These are phyloP conservation scores for Potamarius usumacintae DNA, from an alignment of 2,113 vertebrate genomes.

Conservation along the genomic window DNA sequence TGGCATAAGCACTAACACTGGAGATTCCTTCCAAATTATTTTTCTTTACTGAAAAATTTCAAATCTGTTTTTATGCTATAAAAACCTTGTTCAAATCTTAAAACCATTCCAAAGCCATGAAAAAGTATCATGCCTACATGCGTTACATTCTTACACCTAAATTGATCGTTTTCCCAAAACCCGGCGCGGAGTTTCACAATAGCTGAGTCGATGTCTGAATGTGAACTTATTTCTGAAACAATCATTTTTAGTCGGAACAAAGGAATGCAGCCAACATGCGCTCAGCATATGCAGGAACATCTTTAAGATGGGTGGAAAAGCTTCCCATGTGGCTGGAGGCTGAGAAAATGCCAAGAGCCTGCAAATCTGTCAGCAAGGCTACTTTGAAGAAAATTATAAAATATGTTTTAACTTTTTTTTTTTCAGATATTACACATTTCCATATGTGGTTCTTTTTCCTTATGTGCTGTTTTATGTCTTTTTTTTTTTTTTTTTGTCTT, in stretches of 20 bases:
- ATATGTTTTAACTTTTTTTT: neutral
- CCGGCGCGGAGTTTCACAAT: too few species aligned
- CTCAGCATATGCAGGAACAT: neutral
- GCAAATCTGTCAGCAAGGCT: slow-evolving; percentile 9
- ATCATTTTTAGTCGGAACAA: neutral
- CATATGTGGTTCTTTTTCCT: neutral
- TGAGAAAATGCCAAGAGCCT: slow-evolving; percentile 8
- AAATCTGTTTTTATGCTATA: too few species aligned
- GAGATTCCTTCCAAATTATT: too few species aligned
- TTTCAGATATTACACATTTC: neutral
- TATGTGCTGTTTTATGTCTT: neutral
- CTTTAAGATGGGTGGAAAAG: slow-evolving; percentile 10
- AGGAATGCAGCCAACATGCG: neutral
- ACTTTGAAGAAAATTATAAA: neutral
- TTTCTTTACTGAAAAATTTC: too few species aligned
- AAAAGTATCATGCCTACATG: too few species aligned
- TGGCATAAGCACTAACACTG: too few species aligned
- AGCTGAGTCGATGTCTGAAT: too few species aligned
- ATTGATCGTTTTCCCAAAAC: neutral
- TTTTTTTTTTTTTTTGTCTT: neutral
- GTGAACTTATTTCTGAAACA: neutral
- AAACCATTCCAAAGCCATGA: too few species aligned
- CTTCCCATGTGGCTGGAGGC: slow-evolving; percentile 21
- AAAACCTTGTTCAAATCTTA: too few species aligned
- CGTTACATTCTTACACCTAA: neutral